Percentiles rank a stretch among this genome's conserved stretches.
phyloP scores from a whole-genome alignment of 2,113 vertebrate species.

The Motacilla alba region DNA sequence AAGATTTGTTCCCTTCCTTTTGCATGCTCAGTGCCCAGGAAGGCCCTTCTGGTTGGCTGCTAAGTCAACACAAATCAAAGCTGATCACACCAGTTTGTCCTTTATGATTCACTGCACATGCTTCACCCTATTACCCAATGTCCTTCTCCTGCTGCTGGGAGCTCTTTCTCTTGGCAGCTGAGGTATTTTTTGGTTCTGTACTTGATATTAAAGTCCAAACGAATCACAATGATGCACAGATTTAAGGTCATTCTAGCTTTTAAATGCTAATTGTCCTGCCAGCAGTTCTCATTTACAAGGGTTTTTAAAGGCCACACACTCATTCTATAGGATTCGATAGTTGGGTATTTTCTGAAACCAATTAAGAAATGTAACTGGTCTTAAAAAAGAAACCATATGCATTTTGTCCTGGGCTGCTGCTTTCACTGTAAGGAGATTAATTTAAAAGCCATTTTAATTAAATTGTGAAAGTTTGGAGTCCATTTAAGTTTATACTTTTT shows the following conservation, averaged over 20 bases:
- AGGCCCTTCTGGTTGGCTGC: conserved; percentile 63
- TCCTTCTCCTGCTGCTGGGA: conserved; percentile 61
- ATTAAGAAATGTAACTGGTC: conserved; percentile 40
- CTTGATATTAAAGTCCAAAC: conserved; percentile 74
- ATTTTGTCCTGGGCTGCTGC: neutral
- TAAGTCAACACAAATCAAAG: conserved; percentile 74
- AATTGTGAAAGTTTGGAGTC: neutral
- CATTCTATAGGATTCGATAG: conserved; percentile 72
- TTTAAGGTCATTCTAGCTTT: conserved; percentile 85
- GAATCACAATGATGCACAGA: conserved; percentile 82
- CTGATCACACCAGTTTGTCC: conserved; percentile 73
- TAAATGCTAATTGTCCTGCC: conserved; percentile 90
- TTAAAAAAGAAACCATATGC: conserved; percentile 11
- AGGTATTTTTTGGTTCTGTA: conserved; percentile 46
- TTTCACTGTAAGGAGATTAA: neutral
- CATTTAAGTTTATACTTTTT: neutral
- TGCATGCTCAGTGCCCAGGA: conserved; percentile 16
- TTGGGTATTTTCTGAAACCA: conserved; percentile 62
- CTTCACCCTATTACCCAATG: conserved; percentile 57
- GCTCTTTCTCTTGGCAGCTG: conserved; percentile 67
- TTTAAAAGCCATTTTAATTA: conserved; percentile 20
- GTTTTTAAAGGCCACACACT: conserved; percentile 80
- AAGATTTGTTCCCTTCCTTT: conserved; percentile 32
- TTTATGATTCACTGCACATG: conserved; percentile 85
- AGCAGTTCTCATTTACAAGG: conserved; percentile 82